phyloP scores from a whole-genome alignment of 2,797 vertebrate species.

The Jordanella pulchra region DNA sequence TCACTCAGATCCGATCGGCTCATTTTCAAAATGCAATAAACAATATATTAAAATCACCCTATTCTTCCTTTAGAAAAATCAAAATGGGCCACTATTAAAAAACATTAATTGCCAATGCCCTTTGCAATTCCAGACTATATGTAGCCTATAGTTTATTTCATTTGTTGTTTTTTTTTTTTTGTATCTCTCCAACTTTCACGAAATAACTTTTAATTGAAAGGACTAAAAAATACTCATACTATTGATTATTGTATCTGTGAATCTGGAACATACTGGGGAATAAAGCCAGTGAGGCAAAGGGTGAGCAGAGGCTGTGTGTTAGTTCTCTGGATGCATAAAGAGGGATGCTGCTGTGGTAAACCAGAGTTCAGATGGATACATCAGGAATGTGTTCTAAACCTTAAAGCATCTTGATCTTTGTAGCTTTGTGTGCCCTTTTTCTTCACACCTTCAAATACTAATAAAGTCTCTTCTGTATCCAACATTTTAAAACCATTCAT shows the following conservation, averaged over 20 bases:
- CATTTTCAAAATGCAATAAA: conserved; percentile 10
- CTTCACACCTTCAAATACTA: not conserved
- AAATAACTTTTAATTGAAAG: not conserved
- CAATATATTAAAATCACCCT: not conserved
- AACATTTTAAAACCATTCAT: conserved; percentile 13
- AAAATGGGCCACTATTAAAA: not conserved
- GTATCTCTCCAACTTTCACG: not conserved
- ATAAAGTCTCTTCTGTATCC: not conserved
- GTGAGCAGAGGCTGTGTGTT: conserved; percentile 40
- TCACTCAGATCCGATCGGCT: conserved; percentile 38
- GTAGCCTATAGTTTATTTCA: too few species aligned
- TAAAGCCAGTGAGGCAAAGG: conserved; percentile 33
- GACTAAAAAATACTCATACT: too few species aligned
- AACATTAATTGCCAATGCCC: not conserved
- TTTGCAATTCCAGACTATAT: not conserved
- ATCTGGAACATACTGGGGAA: not conserved
- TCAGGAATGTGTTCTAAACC: conserved; percentile 8
- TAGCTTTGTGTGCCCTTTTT: not conserved
- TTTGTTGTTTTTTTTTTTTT: too few species aligned
- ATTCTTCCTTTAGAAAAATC: not conserved
- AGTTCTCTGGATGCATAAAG: conserved; percentile 9
- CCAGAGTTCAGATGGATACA: not conserved
- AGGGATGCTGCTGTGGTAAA: conserved; percentile 9
- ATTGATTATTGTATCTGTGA: not conserved
- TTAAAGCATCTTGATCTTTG: not conserved